Percentiles rank a stretch among this genome's conserved stretches.
Evolutionary conservation across 1,140 invertebrate species (phyloP).

Genomic region (Heterodera carotae): DNA sequence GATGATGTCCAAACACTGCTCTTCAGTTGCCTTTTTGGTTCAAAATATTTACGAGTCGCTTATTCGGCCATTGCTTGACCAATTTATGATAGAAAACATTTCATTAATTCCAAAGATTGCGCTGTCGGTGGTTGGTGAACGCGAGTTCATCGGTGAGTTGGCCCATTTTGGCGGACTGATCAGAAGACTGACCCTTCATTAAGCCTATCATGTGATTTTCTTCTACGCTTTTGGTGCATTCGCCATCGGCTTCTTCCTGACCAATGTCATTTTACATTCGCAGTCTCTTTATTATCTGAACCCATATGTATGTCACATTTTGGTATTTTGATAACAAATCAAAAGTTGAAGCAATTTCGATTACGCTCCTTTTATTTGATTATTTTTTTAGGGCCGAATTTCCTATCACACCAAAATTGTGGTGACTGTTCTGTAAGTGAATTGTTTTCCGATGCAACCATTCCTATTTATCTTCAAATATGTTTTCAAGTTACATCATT

Average conservation of each 20-base stretch:
- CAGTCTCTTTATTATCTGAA: conserved; percentile 58
- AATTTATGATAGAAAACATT: too few species aligned
- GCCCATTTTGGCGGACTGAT: not conserved
- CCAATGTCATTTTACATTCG: conserved; percentile 53
- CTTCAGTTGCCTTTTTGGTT: too few species aligned
- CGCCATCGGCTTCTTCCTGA: conserved; percentile 57
- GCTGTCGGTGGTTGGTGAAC: conserved; percentile 57
- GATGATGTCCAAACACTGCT: too few species aligned
- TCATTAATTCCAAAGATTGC: conserved; percentile 18
- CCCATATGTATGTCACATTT: conserved; percentile 44
- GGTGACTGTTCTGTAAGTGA: conserved; percentile 36
- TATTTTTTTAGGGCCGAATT: conserved; percentile 46
- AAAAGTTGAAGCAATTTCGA: too few species aligned
- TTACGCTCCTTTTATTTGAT: too few species aligned
- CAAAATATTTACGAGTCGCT: too few species aligned
- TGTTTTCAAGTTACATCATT: conserved; percentile 40
- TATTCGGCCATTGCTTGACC: too few species aligned
- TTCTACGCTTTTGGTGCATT: conserved; percentile 59
- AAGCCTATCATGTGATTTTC: conserved; percentile 61
- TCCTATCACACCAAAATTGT: conserved; percentile 56
- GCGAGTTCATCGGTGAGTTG: conserved; percentile 54
- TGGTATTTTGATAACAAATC: too few species aligned
- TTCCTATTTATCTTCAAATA: not conserved
- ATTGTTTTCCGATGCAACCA: too few species aligned
- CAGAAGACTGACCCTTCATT: conserved; percentile 24